phyloP scores from a whole-genome alignment of 2,888 invertebrate genomes.

The Eledone cirrhosa region DNA sequence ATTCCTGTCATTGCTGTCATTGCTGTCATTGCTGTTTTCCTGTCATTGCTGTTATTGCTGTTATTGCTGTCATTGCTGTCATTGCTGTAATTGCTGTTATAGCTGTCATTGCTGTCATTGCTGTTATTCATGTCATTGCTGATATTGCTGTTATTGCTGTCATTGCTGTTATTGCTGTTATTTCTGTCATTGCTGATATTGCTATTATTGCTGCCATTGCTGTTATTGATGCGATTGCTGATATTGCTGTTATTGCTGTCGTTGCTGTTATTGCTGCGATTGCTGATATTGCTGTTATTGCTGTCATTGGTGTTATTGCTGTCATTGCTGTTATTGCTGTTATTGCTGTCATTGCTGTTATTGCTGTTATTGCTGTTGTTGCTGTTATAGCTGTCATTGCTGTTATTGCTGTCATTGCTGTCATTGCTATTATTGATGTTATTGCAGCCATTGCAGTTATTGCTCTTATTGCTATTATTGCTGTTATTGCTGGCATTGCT shows the following conservation, averaged over 20 bases:
- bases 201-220: too few species aligned
- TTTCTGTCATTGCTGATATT: too few species aligned
- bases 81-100: too few species aligned
- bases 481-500: too few species aligned
- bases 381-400: too few species aligned
- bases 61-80: neutral
- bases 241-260: neutral
- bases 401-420: slow-evolving; percentile 11
- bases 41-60: neutral
- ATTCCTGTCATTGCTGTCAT: slow-evolving; percentile 1
- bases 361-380: slow-evolving; percentile 8
- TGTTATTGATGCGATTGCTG: too few species aligned
- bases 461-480: too few species aligned
- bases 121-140: neutral
- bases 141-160: slow-evolving; percentile 21
- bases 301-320: neutral
- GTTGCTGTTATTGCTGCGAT: neutral
- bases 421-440: neutral
- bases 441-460: too few species aligned
- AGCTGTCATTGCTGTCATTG: too few species aligned
- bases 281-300: slow-evolving; percentile 4
- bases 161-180: too few species aligned
- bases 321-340: slow-evolving; percentile 3
- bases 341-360: slow-evolving; percentile 5
- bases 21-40: neutral